Percentiles rank a stretch among this genome's conserved stretches.
phyloP scores from a whole-genome alignment of 2,888 invertebrate genomes.

The Catocala nupta region DNA sequence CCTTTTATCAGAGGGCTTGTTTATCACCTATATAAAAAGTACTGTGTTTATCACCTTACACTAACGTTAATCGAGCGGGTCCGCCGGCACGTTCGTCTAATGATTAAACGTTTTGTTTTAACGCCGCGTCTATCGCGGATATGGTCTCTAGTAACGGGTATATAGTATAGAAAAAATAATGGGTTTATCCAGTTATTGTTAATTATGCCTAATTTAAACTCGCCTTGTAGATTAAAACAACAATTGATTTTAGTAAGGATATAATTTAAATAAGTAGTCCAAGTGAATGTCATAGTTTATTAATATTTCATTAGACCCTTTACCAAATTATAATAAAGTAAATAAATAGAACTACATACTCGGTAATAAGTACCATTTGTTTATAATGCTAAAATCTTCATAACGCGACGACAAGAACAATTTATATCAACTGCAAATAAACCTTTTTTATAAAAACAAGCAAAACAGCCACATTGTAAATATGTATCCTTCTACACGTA shows the following conservation, averaged over 20 bases:
- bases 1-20: too few relatives aligned
- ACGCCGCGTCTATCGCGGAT: too few relatives aligned
- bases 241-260: background rate
- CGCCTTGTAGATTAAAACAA: too few relatives aligned
- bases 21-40: too few relatives aligned
- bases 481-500: constrained; percentile 56
- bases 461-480: constrained; percentile 81
- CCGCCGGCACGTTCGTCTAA: too few relatives aligned
- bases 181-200: too few relatives aligned
- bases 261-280: constrained; percentile 52
- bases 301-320: constrained; percentile 87
- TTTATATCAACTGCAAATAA: constrained; percentile 79
- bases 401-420: constrained; percentile 67
- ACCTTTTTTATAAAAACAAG: constrained; percentile 77
- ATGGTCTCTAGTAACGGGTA: too few relatives aligned
- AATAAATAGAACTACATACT: constrained; percentile 86
- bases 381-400: constrained; percentile 73
- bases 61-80: too few relatives aligned
- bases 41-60: too few relatives aligned
- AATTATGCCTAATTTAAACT: too few relatives aligned
- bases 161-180: too few relatives aligned
- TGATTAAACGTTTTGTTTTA: too few relatives aligned
- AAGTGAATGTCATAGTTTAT: constrained; percentile 80
- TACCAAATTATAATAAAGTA: constrained; percentile 87
- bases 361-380: constrained; percentile 83